Base-by-base conservation (phyloP, 2,888 invertebrate species). In the Philaethria dido region DNA sequence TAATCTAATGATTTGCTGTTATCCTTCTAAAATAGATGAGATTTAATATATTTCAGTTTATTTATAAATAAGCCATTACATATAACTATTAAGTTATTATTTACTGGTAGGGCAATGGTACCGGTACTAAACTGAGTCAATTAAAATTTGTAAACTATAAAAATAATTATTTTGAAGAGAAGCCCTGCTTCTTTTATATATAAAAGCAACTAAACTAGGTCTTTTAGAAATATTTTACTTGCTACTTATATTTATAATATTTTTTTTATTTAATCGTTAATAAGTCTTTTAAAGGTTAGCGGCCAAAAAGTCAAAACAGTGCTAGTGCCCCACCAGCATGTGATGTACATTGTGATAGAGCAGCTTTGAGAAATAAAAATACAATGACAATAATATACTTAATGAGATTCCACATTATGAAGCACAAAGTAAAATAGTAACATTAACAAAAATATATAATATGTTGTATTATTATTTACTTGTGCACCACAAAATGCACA, bases 371-470 rank as follows among this genome's bases (percentile, higher is more conserved):
- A 72, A 73, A 75, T 62, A 63, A 55, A 63, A 69, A 69, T 62
- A 55, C 70, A 66, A 67, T 65, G 57, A 69, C 64, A 57, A 66
- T 14, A 63, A 62, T 64, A 72, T 66, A 69, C 77, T 78, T 83
- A 80, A 85, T 91, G 92, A 92, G 92, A 92, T 92, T 92, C 92
- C 77, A 70, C 71, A 73, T 79, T 78, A 84, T 80, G 89, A 91
- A 89, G 86, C 87, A 89, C 84, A 88, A 88, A 87, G 79, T 85
- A 87, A 88, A 87, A 83, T 82, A 85, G 79, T 84, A 86, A 87
- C 82, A 80, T 85, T 84, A 88, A 89, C 86, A 87, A 88, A 86
- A 87, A 86, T 83, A 86, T 76, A 78, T 74, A 75, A 73, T 74
- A 78, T 76, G 73, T 78, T 85, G 85, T 82, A 81, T 79, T 85